Percentiles rank a stretch among this genome's conserved stretches.
These are phyloP conservation scores for Petrocephalus sullivani DNA, from an alignment of 2,797 vertebrate genomes.

Conservation along the genomic window DNA sequence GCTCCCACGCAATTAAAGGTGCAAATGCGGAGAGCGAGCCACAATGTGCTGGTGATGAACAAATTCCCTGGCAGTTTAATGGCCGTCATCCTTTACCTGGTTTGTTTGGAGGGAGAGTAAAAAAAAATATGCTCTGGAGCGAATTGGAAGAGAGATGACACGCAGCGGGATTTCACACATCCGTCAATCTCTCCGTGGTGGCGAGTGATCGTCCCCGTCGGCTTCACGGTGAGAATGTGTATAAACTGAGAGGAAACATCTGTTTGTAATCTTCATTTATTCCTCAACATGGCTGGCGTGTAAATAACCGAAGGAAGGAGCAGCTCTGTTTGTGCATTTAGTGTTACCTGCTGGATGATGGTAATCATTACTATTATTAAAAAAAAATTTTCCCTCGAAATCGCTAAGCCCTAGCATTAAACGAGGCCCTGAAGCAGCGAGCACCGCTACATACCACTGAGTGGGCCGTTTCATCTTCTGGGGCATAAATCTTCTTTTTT, in stretches of 20 bases:
- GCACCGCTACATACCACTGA: slow-evolving; percentile 10
- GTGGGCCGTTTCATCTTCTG: slow-evolving; percentile 15
- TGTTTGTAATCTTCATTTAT: slow-evolving; percentile 8
- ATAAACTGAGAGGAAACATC: slow-evolving; percentile 14
- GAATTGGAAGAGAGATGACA: not conserved
- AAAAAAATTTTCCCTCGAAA: not conserved
- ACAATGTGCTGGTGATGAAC: not conserved
- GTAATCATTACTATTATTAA: slow-evolving; percentile 7
- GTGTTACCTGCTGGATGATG: slow-evolving; percentile 9
- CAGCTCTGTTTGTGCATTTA: not conserved
- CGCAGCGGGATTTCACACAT: not conserved
- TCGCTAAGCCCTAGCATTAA: not conserved
- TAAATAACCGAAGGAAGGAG: not conserved
- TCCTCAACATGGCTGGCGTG: not conserved
- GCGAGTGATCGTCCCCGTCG: not conserved
- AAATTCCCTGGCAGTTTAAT: not conserved
- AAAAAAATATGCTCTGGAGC: not conserved
- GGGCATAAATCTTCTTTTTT: slow-evolving; percentile 13
- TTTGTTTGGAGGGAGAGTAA: not conserved
- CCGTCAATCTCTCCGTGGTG: not conserved
- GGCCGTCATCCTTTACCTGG: not conserved
- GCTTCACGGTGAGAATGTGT: not conserved
- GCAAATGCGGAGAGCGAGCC: not conserved
- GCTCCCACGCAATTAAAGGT: not conserved
- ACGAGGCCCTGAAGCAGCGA: not conserved